A percentile compares a stretch with the other conserved stretches of the same genome.
Conservation (phyloP, 2,797 vertebrate species). For the Cephalopachus bancanus region DNA sequence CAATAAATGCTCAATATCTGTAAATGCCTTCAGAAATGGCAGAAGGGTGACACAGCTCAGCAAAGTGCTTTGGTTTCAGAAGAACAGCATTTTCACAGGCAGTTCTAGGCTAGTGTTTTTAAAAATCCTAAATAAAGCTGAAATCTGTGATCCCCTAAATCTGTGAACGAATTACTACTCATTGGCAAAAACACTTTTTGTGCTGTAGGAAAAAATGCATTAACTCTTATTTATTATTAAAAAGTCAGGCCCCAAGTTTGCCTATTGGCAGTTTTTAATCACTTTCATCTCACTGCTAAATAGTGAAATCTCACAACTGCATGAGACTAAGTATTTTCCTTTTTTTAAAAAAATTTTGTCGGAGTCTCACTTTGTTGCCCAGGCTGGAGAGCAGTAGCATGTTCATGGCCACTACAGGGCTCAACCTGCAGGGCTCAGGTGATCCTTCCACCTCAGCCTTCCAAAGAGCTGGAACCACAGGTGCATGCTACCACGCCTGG, state of each 20-base stretch:
- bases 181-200: constrained; percentile 17
- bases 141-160: not conserved
- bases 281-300: constrained; percentile 22
- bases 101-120: not conserved
- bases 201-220: constrained; percentile 36
- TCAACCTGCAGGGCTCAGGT: too few species aligned
- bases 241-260: not conserved
- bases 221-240: constrained; percentile 5
- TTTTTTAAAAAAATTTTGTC: not conserved
- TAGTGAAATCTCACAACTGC: constrained; percentile 17
- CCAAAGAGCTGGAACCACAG: too few species aligned
- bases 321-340: constrained; percentile 10
- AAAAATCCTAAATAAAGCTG: not conserved
- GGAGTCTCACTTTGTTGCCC: too few species aligned
- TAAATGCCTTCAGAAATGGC: not conserved
- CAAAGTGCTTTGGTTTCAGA: not conserved
- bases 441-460: too few species aligned
- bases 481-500: too few species aligned
- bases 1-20: constrained; percentile 1
- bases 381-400: too few species aligned
- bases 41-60: not conserved
- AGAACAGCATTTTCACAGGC: constrained; percentile 9
- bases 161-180: constrained; percentile 12
- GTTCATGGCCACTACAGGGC: too few species aligned
- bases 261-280: constrained; percentile 4